Evolutionary conservation across 2,797 vertebrate genomes (phyloP).

Genomic region (Molothrus ater): DNA sequence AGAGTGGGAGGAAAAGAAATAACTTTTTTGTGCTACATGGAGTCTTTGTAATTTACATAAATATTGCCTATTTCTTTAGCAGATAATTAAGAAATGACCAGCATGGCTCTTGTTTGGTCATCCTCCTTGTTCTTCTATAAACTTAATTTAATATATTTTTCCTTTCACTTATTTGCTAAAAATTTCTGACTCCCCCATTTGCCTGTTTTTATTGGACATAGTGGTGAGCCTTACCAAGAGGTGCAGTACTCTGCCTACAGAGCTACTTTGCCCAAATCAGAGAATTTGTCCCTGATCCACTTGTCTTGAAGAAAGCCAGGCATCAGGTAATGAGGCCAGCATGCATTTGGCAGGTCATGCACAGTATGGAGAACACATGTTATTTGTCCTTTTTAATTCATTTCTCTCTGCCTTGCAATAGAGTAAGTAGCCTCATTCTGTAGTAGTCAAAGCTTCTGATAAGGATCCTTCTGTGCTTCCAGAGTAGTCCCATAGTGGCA

Average conservation of each 20-base stretch:
- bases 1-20: constrained; percentile 2
- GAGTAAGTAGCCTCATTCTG: background rate
- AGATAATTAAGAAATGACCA: constrained; percentile 23
- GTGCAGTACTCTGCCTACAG: background rate
- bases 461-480: background rate
- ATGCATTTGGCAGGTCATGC: background rate
- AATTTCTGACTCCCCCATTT: background rate
- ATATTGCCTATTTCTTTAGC: constrained; percentile 40
- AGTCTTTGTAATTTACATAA: constrained; percentile 50
- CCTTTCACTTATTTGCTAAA: background rate
- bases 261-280: background rate
- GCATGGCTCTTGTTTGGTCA: background rate
- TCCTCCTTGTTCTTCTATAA: background rate
- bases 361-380: background rate
- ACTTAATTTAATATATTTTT: background rate
- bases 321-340: background rate
- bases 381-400: constrained; percentile 21
- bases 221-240: background rate
- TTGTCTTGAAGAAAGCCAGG: background rate
- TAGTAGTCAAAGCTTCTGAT: background rate
- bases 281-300: background rate
- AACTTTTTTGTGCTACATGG: constrained; percentile 29
- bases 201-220: background rate
- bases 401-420: background rate
- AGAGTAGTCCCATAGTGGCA: background rate